Evolutionary conservation across 37 sponge, comb jelly and placozoan species (phyloP), one percentile per base, ranked within the genome.

Genomic region (Diacarnus erythraeanus): DNA sequence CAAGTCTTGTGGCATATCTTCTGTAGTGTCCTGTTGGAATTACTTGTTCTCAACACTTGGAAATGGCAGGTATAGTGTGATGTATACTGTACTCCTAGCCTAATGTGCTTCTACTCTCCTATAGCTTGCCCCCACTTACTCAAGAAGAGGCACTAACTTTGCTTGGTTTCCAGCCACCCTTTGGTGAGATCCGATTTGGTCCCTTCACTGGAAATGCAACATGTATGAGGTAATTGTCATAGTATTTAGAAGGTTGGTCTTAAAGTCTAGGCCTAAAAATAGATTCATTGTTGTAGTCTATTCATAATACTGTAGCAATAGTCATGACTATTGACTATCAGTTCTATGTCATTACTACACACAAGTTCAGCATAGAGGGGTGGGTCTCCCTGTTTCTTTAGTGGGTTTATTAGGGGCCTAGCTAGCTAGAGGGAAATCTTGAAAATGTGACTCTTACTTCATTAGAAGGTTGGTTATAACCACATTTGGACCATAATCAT

Each of bases 131-230:
- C 38, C 94, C 91, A 0, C 43, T 94, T 25, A 87, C 91, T 27
- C 94, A 94, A 61, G 91, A 90, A 38, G 83, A 94, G 57, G 91
- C 88, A 0, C 86, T 94, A 34, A 47, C 61, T 9, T 37, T 90
- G 35, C 83, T 94, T 1, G 94, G 94, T 0, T 94, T 94, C 42
- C 35, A 75, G 42, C 88, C 87, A 18, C 92, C 94, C 6, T 94
- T 90, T 83, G 81, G 91, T 67, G 94, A 90, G 37, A 94, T 94
- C 10, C 59, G 60, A 34, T 94, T 94, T 80, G 94, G 94, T 0
- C 92, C 91, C 25, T 86, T 90, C 85, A 90, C 94, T 59, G 94
- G 94, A 61, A 94, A 94, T 70, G 81, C 75, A 22, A 90, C 92
- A 20, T 76, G 90, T 41, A 94, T 94, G 94, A 90, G 88, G 94